These are phyloP conservation scores for Erebia ligea DNA, from an alignment of 2,888 invertebrate species.

Conservation along the genomic window DNA sequence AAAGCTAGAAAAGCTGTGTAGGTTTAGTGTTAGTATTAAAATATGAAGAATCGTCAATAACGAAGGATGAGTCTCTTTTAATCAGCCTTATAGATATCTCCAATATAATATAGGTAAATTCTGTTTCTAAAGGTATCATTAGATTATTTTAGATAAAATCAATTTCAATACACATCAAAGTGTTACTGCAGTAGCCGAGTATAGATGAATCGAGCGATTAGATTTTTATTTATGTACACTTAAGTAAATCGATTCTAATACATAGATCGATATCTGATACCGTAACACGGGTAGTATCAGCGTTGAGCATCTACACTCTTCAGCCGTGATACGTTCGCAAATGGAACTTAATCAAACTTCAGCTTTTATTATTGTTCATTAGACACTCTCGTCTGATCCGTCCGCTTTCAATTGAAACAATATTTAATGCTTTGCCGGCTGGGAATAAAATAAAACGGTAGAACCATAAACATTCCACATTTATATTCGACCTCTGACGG, in stretches of 20 bases:
- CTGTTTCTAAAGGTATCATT: background rate
- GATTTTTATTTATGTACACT: constrained; percentile 41
- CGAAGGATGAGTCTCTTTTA: too few species aligned
- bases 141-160: constrained; percentile 7
- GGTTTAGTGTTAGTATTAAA: too few species aligned
- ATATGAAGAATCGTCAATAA: too few species aligned
- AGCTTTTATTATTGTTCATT: constrained; percentile 73
- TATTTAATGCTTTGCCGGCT: constrained; percentile 79
- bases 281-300: constrained; percentile 67
- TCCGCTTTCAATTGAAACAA: constrained; percentile 83
- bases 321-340: constrained; percentile 59
- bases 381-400: constrained; percentile 71
- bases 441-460: constrained; percentile 82
- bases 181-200: constrained; percentile 20
- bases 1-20: too few species aligned
- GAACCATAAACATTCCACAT: constrained; percentile 83
- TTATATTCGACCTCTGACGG: constrained; percentile 81
- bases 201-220: constrained; percentile 32
- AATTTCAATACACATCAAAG: constrained; percentile 11
- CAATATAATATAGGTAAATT: background rate
- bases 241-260: constrained; percentile 36
- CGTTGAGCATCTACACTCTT: constrained; percentile 43
- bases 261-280: constrained; percentile 49
- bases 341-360: constrained; percentile 72
- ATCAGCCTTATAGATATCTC: too few species aligned